phyloP scores from a whole-genome alignment of 2,888 invertebrate species.

The Rhogogaster chlorosoma region DNA sequence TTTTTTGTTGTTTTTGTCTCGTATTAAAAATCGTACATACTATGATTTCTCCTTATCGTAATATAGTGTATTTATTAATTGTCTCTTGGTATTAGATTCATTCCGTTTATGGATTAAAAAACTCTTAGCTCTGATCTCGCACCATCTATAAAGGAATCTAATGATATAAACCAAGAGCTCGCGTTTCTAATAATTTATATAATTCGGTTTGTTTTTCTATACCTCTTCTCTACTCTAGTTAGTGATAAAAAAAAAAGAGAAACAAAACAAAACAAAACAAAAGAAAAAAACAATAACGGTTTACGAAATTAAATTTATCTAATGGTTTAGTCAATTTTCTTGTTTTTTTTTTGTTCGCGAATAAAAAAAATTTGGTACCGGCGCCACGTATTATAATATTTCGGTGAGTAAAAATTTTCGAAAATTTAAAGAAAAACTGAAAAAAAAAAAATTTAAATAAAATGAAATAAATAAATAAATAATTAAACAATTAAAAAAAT shows the following conservation, averaged over 20 bases:
- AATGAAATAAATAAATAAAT: conserved; percentile 45
- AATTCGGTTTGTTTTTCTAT: conserved; percentile 1
- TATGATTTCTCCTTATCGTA: conserved; percentile 6
- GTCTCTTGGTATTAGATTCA: background rate
- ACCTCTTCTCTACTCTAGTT: background rate
- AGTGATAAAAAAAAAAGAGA: background rate
- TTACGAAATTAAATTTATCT: background rate
- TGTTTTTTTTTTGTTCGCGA: background rate
- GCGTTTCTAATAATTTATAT: conserved; percentile 2
- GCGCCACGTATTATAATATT: conserved; percentile 7
- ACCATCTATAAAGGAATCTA: background rate
- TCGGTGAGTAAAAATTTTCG: conserved; percentile 42
- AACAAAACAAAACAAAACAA: too few species aligned
- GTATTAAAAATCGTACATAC: background rate
- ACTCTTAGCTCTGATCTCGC: background rate
- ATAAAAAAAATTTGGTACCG: background rate
- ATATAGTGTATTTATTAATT: background rate
- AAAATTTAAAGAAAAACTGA: conserved; percentile 48
- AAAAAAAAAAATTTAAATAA: conserved; percentile 47
- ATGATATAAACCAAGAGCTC: conserved; percentile 18
- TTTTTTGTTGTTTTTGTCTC: background rate
- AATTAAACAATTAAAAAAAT: conserved; percentile 49
- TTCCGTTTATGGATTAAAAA: background rate
- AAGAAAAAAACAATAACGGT: too few species aligned
- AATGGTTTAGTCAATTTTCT: background rate